phyloP scores from a whole-genome alignment of 2,797 vertebrate genomes.

The Poeciliopsis gracilis region DNA sequence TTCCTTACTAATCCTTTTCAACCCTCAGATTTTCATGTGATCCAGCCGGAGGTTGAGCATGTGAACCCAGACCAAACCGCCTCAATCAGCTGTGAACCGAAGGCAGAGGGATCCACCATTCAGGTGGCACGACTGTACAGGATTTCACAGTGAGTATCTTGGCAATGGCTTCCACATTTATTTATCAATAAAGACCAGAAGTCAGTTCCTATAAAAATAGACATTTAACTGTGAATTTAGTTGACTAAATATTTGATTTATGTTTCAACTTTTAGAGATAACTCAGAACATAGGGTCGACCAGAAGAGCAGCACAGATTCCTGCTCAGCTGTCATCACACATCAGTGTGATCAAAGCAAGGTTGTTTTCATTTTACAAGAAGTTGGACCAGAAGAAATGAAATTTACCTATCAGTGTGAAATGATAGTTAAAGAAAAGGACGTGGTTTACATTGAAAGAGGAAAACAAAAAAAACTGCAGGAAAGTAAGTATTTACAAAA shows the following conservation, averaged over 20 bases:
- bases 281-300: neutral
- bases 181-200: neutral
- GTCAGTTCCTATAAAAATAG: neutral
- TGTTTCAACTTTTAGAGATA: neutral
- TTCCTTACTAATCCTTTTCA: neutral
- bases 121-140: neutral
- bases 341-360: neutral
- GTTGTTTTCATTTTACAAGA: constrained; percentile 35
- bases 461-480: constrained; percentile 9
- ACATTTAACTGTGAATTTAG: neutral
- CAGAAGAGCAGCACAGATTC: neutral
- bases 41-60: neutral
- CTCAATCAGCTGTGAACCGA: constrained; percentile 37
- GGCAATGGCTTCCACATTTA: neutral
- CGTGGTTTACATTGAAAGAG: accelerated
- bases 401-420: constrained; percentile 36
- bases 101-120: neutral
- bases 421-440: accelerated
- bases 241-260: neutral
- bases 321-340: constrained; percentile 14
- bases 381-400: constrained; percentile 5
- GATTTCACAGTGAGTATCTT: neutral
- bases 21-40: constrained; percentile 30
- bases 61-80: neutral
- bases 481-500: constrained; percentile 24